Percentiles rank a stretch among this genome's conserved stretches.
Conservation (phyloP, 2,113 vertebrate species). For the Oriolus oriolus region DNA sequence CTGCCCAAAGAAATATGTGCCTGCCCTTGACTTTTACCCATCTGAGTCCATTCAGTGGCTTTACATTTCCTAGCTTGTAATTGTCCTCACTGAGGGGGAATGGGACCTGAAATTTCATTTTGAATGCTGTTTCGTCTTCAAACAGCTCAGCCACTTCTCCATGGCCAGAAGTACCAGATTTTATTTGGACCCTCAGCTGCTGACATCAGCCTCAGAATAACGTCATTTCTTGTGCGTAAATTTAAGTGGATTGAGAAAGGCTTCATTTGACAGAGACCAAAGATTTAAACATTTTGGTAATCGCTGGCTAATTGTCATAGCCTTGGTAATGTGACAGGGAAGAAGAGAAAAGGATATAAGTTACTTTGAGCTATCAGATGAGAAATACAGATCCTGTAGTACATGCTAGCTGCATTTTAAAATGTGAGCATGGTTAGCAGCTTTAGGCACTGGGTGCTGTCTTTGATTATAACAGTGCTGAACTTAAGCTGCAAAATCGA, state of each 20-base stretch:
- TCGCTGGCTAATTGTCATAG: not conserved
- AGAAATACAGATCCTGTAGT: not conserved
- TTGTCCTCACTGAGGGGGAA: not conserved
- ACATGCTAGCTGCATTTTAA: not conserved
- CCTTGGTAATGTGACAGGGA: not conserved
- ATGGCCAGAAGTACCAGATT: not conserved
- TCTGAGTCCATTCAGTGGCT: not conserved
- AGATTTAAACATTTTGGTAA: not conserved
- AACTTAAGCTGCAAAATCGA: conserved; percentile 13
- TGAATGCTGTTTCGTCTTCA: not conserved
- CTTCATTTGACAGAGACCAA: not conserved
- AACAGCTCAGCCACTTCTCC: not conserved
- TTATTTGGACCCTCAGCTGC: not conserved
- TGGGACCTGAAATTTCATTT: not conserved
- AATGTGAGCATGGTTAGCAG: not conserved
- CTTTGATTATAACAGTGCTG: conserved; percentile 37
- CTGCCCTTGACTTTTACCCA: not conserved
- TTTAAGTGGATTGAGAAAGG: not conserved
- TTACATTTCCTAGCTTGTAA: not conserved
- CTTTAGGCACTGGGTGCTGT: not conserved
- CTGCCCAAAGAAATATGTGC: not conserved
- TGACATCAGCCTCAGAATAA: not conserved
- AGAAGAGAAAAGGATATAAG: not conserved
- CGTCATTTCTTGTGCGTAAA: not conserved
- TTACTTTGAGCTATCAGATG: not conserved